Conservation (phyloP, 2,113 vertebrate species). For the Trochalopteron elliotii region DNA sequence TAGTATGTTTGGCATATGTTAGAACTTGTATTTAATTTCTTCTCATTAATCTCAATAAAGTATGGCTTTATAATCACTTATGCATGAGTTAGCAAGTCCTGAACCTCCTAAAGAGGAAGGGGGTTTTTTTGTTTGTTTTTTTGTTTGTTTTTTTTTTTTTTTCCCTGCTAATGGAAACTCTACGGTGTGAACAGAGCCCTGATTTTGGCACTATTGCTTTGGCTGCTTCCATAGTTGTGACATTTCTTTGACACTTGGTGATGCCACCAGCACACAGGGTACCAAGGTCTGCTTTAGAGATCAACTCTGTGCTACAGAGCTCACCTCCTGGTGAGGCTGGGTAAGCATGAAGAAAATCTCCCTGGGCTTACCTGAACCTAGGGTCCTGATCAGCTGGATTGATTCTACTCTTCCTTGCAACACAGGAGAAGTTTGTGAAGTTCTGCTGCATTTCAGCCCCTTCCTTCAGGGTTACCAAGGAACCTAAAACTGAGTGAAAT, state of each 20-base stretch:
- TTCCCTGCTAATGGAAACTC: neutral
- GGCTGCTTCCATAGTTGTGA: neutral
- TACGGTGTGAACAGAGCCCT: neutral
- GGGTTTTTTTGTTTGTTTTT: neutral
- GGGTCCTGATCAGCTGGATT: no score
- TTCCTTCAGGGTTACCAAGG: neutral
- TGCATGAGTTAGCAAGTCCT: neutral
- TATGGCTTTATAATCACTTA: neutral
- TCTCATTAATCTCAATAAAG: neutral
- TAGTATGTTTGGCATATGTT: neutral
- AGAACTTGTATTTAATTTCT: neutral
- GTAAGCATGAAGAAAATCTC: neutral
- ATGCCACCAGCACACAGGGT: neutral
- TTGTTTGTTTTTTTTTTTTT: neutral
- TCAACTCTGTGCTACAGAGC: neutral
- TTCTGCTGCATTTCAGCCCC: neutral
- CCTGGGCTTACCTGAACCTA: neutral
- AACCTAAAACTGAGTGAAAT: neutral
- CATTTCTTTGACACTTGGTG: neutral
- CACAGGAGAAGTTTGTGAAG: neutral
- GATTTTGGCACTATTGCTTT: neutral
- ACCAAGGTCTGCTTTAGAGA: neutral
- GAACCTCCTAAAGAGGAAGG: neutral
- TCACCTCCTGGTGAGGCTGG: neutral
- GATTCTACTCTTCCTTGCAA: neutral